Percentiles rank a stretch among this genome's conserved stretches.
Evolutionary conservation across 2,888 invertebrate species (phyloP).

Genomic region (Acronicta leporina): DNA sequence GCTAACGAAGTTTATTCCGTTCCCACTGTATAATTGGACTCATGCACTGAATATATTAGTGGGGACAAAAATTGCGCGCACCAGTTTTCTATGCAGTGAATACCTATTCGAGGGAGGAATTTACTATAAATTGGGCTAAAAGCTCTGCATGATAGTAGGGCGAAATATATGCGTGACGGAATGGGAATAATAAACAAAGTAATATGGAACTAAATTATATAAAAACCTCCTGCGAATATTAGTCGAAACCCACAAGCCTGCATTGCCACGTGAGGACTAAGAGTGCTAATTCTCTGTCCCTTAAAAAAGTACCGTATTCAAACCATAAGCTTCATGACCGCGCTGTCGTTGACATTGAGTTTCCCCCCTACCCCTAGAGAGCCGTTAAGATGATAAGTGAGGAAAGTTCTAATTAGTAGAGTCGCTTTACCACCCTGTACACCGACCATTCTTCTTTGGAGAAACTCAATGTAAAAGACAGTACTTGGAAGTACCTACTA

Average conservation of each 20-base stretch:
- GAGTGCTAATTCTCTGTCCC: no score
- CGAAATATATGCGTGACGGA: no score
- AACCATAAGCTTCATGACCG: slow-evolving; percentile 17
- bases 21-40: slow-evolving; percentile 76
- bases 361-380: slow-evolving; percentile 20
- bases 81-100: slow-evolving; percentile 26
- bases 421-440: slow-evolving; percentile 27
- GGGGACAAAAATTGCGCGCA: slow-evolving; percentile 39
- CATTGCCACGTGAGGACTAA: no score
- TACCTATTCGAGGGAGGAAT: slow-evolving; percentile 6
- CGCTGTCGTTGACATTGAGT: slow-evolving; percentile 28
- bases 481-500: neutral
- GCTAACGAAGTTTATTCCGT: slow-evolving; percentile 81
- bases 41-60: slow-evolving; percentile 80
- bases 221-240: no score
- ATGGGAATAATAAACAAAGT: no score
- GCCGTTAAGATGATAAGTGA: slow-evolving; percentile 44
- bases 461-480: neutral
- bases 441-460: neutral
- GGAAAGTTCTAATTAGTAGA: slow-evolving; percentile 49
- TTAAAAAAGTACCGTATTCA: neutral
- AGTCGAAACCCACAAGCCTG: no score
- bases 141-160: no score
- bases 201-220: no score
- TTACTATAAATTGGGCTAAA: neutral